A percentile compares a stretch with the other conserved stretches of the same genome.
phyloP scores from a whole-genome alignment of 2,113 vertebrate genomes.

The Meles meles region DNA sequence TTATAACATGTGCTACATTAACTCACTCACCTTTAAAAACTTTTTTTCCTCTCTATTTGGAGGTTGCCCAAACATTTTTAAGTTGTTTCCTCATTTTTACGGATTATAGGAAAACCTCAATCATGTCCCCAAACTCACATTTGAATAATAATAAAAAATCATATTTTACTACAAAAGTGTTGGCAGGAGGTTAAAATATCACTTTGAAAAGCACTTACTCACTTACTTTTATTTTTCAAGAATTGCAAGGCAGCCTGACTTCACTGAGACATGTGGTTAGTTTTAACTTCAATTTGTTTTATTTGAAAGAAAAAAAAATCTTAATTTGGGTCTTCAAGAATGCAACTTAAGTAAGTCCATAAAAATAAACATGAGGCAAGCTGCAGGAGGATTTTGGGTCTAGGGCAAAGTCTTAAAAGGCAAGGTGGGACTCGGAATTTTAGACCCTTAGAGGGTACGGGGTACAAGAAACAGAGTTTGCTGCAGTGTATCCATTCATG shows the following conservation, averaged over 20 bases:
- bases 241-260: conserved; percentile 54
- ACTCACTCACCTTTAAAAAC: conserved; percentile 77
- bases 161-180: conserved; percentile 73
- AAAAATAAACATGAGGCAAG: conserved; percentile 63
- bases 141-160: conserved; percentile 78
- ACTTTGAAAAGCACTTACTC: conserved; percentile 79
- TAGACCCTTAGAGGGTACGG: neutral
- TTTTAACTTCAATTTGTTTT: conserved; percentile 79
- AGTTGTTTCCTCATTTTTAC: conserved; percentile 81
- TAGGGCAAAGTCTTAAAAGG: neutral
- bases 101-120: conserved; percentile 77
- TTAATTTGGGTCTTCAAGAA: conserved; percentile 68
- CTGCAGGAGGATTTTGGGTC: neutral
- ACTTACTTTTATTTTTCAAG: conserved; percentile 80
- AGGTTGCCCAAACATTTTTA: conserved; percentile 80
- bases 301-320: conserved; percentile 56
- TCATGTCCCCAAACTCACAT: conserved; percentile 78
- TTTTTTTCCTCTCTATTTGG: conserved; percentile 60
- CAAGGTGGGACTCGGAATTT: neutral
- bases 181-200: conserved; percentile 80
- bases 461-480: neutral
- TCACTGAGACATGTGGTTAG: conserved; percentile 71
- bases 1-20: conserved; percentile 75
- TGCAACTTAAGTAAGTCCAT: conserved; percentile 57
- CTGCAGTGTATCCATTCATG: fast-evolving